Percentiles rank a stretch among this genome's conserved stretches.
Conservation (phyloP, 2,888 invertebrate species). For the Cheilosia pagana region DNA sequence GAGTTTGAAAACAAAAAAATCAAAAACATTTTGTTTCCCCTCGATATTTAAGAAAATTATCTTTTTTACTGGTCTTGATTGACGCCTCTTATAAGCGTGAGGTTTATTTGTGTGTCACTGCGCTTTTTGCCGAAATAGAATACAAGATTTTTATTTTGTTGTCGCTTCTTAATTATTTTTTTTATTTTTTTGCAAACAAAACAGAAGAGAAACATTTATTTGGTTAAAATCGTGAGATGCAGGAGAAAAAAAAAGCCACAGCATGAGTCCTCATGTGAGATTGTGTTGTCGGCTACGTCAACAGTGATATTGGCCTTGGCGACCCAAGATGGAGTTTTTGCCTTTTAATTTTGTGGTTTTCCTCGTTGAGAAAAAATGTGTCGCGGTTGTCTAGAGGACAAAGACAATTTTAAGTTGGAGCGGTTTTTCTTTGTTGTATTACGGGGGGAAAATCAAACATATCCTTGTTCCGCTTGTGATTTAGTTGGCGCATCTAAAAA, state of each 20-base stretch:
- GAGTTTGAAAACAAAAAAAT: neutral
- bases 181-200: conserved; percentile 21
- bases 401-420: neutral
- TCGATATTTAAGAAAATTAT: conserved; percentile 27
- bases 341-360: conserved; percentile 18
- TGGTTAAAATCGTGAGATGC: conserved; percentile 27
- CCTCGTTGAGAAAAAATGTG: neutral
- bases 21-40: conserved; percentile 10
- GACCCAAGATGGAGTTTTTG: conserved; percentile 15
- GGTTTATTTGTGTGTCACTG: conserved; percentile 33
- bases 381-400: neutral
- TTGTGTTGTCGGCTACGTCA: conserved; percentile 3
- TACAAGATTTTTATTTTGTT: conserved; percentile 9
- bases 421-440: no score
- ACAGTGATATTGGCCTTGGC: conserved; percentile 24
- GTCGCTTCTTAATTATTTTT: neutral
- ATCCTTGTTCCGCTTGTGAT: no score
- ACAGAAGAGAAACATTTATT: neutral
- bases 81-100: conserved; percentile 59
- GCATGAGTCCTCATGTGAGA: conserved; percentile 4
- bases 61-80: conserved; percentile 40
- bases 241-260: conserved; percentile 15
- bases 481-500: no score
- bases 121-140: conserved; percentile 39
- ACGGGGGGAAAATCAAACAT: no score